These are phyloP conservation scores for Steinernema khuongi DNA, from an alignment of 1,140 invertebrate genomes.

Conservation along the genomic window DNA sequence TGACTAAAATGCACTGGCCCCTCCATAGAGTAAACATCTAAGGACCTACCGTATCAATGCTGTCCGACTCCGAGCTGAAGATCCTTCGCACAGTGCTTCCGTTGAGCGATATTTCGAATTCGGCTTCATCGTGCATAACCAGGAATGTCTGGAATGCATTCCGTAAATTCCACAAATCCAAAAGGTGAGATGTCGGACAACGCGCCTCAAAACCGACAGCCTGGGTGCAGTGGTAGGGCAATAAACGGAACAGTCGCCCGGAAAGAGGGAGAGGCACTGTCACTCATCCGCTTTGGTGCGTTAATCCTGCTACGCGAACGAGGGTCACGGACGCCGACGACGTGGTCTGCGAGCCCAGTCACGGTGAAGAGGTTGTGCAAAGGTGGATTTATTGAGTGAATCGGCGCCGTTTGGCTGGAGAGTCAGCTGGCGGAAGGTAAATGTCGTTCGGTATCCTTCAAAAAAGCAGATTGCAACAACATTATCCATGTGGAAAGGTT, in stretches of 20 bases:
- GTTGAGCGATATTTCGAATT: neutral
- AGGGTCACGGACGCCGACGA: no score
- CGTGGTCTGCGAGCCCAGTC: no score
- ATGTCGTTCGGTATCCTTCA: no score
- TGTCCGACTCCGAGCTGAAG: conserved; percentile 2
- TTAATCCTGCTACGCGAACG: neutral
- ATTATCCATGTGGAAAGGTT: no score
- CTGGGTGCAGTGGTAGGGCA: neutral
- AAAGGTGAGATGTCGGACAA: no score
- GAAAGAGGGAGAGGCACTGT: neutral
- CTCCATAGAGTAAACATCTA: neutral
- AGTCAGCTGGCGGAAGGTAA: no score
- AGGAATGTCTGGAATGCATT: neutral
- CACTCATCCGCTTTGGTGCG: neutral
- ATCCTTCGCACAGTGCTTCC: neutral
- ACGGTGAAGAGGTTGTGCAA: no score
- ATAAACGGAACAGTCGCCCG: neutral
- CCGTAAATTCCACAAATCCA: neutral
- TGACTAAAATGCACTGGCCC: neutral
- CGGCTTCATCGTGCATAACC: neutral
- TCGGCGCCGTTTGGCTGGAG: no score
- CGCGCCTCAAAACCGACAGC: neutral
- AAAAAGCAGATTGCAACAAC: no score
- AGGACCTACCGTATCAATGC: neutral
- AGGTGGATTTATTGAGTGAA: neutral